These are phyloP conservation scores for Chaenogobius annularis DNA, from an alignment of 2,113 vertebrate genomes.

Conservation along the genomic window DNA sequence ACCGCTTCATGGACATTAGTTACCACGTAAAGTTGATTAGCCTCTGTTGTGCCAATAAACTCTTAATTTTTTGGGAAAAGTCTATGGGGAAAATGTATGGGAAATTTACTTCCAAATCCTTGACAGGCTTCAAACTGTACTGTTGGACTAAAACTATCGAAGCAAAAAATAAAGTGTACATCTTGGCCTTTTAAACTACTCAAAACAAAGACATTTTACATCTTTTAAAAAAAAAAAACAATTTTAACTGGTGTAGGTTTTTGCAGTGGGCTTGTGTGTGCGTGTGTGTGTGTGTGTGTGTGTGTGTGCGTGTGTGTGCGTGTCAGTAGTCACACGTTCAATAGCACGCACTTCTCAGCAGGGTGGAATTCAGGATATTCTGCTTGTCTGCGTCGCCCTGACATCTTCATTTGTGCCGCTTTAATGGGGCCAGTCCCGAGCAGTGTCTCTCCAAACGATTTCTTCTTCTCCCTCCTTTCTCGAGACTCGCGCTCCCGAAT, in stretches of 20 bases:
- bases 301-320: slow-evolving; percentile 41
- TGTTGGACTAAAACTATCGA: too few relatives aligned
- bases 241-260: background rate
- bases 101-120: too few relatives aligned
- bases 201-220: background rate
- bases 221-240: background rate
- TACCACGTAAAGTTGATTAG: too few relatives aligned
- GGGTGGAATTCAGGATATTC: slow-evolving; percentile 62
- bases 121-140: too few relatives aligned
- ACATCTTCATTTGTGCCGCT: slow-evolving; percentile 63
- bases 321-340: slow-evolving; percentile 72
- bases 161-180: too few relatives aligned
- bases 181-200: background rate
- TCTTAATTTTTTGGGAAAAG: too few relatives aligned
- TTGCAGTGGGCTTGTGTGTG: slow-evolving; percentile 43
- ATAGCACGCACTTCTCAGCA: slow-evolving; percentile 58
- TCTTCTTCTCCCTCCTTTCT: background rate
- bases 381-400: slow-evolving; percentile 51
- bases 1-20: too few relatives aligned
- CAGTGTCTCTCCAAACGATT: background rate
- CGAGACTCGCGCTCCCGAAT: background rate
- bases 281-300: slow-evolving; percentile 14
- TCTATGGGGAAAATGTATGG: too few relatives aligned
- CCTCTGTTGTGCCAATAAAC: too few relatives aligned
- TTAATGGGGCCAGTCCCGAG: slow-evolving; percentile 49